Percentiles rank a stretch among this genome's conserved stretches.
Evolutionary conservation across 2,113 vertebrate genomes (phyloP).

Genomic region (Phalacrocorax brasilianus): DNA sequence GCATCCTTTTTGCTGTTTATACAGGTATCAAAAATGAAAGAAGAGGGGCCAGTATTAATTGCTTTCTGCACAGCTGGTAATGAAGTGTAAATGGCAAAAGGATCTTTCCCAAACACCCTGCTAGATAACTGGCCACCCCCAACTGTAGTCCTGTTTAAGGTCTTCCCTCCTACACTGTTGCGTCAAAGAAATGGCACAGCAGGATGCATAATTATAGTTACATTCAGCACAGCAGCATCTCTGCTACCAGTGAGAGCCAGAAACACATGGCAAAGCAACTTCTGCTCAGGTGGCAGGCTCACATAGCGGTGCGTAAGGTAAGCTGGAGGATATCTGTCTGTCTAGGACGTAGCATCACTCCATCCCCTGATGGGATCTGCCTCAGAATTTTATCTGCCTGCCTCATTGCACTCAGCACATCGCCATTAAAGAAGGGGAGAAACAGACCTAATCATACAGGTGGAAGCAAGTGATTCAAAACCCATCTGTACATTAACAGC

Average conservation of each 20-base stretch:
- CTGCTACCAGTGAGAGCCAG: background rate
- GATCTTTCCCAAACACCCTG: background rate
- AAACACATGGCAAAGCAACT: background rate
- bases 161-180: background rate
- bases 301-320: background rate
- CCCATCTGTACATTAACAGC: background rate
- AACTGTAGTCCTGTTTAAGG: background rate
- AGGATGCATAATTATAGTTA: background rate
- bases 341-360: background rate
- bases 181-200: slow-evolving; percentile 8
- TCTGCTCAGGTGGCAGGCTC: background rate
- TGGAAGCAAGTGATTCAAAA: background rate
- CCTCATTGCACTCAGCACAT: background rate
- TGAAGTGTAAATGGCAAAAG: background rate
- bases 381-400: background rate
- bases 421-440: background rate
- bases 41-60: background rate
- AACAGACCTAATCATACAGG: background rate
- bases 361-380: background rate
- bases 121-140: background rate
- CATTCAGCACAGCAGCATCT: background rate
- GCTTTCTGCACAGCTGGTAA: background rate
- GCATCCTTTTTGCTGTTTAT: background rate
- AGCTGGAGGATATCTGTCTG: background rate
- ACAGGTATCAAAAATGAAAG: background rate